Evolutionary conservation across 2,113 vertebrate genomes (phyloP).

Genomic region (Euleptes europaea): DNA sequence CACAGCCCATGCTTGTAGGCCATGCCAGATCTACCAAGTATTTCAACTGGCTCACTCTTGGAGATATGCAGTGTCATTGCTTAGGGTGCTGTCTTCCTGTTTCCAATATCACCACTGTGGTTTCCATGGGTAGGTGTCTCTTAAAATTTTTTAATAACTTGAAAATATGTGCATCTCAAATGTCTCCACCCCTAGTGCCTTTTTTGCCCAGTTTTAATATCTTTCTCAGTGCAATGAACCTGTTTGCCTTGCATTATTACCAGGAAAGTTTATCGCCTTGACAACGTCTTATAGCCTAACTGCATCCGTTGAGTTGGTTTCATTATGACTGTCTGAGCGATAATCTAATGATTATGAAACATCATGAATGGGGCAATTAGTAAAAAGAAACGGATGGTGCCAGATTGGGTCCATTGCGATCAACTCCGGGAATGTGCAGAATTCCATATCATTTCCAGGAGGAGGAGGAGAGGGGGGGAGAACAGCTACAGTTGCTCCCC

Average conservation of each 20-base stretch:
- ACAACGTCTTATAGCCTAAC: conserved; percentile 64
- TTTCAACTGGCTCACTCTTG: too few species aligned
- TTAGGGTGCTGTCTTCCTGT: too few species aligned
- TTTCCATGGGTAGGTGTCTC: not conserved
- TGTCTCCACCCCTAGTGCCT: conserved; percentile 52
- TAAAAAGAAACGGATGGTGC: conserved; percentile 66
- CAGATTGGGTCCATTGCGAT: conserved; percentile 49
- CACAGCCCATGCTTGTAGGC: too few species aligned
- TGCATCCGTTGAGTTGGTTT: conserved; percentile 56
- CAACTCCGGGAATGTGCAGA: conserved; percentile 50
- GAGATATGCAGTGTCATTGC: too few species aligned
- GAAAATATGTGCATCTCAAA: conserved; percentile 59
- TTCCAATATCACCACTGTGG: conserved; percentile 46
- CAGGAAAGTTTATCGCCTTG: conserved; percentile 61
- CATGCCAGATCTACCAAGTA: too few species aligned
- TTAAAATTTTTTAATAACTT: conserved; percentile 63
- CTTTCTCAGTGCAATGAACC: conserved; percentile 49
- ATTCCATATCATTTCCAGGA: conserved; percentile 35
- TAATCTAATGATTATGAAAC: conserved; percentile 61
- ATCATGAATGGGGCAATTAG: conserved; percentile 60
- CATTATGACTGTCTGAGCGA: conserved; percentile 65
- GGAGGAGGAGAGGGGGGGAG: conserved; percentile 29
- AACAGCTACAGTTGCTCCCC: not conserved
- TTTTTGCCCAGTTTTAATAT: conserved; percentile 65
- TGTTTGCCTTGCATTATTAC: conserved; percentile 63